phyloP scores from a whole-genome alignment of 2,888 invertebrate species.

The Tetragnatha montana region DNA sequence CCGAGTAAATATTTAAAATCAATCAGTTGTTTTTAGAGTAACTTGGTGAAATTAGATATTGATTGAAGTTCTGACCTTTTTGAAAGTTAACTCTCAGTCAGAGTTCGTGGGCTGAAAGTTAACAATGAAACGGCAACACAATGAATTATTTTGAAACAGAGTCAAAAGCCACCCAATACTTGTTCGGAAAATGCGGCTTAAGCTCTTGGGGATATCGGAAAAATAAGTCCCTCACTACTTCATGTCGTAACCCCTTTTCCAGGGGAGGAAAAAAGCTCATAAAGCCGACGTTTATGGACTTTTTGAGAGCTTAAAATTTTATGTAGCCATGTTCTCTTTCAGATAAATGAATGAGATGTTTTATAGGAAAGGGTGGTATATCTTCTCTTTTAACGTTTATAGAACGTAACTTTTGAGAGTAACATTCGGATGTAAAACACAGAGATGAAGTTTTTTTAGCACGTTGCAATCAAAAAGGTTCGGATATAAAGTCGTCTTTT shows the following conservation, averaged over 20 bases:
- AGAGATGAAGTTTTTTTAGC: neutral
- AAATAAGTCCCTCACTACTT: neutral
- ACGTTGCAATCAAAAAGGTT: neutral
- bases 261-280: constrained; percentile 7
- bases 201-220: constrained; percentile 16
- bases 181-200: constrained; percentile 14
- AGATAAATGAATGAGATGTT: constrained; percentile 41
- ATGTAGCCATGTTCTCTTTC: constrained; percentile 28
- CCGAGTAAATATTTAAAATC: neutral
- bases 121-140: constrained; percentile 4
- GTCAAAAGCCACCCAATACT: neutral
- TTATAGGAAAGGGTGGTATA: constrained; percentile 16
- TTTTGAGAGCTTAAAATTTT: constrained; percentile 48
- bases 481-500: neutral
- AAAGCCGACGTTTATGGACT: constrained; percentile 39
- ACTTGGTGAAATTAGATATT: neutral
- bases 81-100: neutral
- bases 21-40: neutral
- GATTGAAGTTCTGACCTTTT: neutral
- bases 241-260: neutral
- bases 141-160: constrained; percentile 18
- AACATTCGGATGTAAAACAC: neutral
- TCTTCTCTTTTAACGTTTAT: constrained; percentile 6
- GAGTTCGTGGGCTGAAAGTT: neutral
- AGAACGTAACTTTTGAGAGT: constrained; percentile 5